Base-by-base conservation (phyloP, 2,113 vertebrate genomes). In the Oplegnathus fasciatus region DNA sequence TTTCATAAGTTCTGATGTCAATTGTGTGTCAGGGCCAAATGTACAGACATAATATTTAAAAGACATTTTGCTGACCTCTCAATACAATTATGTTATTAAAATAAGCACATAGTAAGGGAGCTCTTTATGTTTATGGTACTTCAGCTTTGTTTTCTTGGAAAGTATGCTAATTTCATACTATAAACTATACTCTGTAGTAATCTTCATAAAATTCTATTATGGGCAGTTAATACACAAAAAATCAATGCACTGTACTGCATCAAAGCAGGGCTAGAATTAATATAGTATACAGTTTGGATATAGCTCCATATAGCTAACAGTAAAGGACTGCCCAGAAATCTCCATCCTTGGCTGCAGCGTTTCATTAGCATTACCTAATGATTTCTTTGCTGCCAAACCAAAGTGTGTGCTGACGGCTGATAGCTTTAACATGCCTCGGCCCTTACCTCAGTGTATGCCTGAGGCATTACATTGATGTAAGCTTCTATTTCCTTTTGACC, bases 401-500 rank as follows among this genome's bases (percentile, higher is more conserved):
- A 69, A 85, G 75, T 30, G 46, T 48, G 15, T 37, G 61, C 26
- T 61, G 54, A 64, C 7, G 24, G 78, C 61, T 18, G 26, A 72
- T 82, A 75, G 44, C 58, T 73, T 54, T 20, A 48, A 28, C 62
- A 64, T 76, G 46, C 81, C 54, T 68, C 57, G 37, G 58, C 48
- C 44, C 6, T 73, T 48, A 80, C 34, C 32, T 89, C 77, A 75
- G 72, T 22, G 57, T 66, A 24, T 11, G 50, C 32, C 77, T 26
- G 24, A 61, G 22, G 83, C 61, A n/a, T 65, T 55, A 58, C 62
- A 66, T 40, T 68, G 55, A 66, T 73, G 37, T 62, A 71, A n/a
- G 66, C 74, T 84, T 57, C 50, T 42, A 3, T 62, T 75, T 84
- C 42, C 64, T 44, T 13, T 48, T 82, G 48, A 85, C 76, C 26